Conservation (phyloP, 2,113 vertebrate species). For the Gadus macrocephalus region DNA sequence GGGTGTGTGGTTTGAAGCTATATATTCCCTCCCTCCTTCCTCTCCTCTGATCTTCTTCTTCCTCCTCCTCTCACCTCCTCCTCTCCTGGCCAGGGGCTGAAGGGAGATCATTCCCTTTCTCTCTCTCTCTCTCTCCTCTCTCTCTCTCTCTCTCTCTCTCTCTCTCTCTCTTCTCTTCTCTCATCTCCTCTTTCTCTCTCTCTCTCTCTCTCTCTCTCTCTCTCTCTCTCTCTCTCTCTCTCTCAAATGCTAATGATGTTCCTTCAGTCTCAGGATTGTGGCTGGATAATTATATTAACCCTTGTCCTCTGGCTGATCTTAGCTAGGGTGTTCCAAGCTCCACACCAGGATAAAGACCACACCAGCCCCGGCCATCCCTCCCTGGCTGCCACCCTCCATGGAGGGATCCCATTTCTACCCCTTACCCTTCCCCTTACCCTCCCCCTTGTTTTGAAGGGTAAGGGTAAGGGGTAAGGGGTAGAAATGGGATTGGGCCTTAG, state of each 20-base stretch:
- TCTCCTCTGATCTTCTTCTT: constrained; percentile 18
- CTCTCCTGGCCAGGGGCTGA: constrained; percentile 36
- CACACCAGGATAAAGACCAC: constrained; percentile 33
- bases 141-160: constrained; percentile 11
- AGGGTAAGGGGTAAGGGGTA: too few species aligned
- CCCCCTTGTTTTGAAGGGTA: too few species aligned
- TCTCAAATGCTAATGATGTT: constrained; percentile 64
- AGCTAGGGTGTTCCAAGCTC: constrained; percentile 38
- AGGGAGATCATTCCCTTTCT: constrained; percentile 39
- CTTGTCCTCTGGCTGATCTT: constrained; percentile 66
- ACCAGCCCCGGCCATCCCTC: constrained; percentile 1
- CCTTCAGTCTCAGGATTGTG: constrained; percentile 67
- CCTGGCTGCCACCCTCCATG: constrained; percentile 35
- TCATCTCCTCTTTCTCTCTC: too few species aligned
- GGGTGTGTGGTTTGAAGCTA: constrained; percentile 44
- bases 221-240: too few species aligned
- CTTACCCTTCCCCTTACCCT: too few species aligned
- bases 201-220: too few species aligned
- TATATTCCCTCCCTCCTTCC: constrained; percentile 25
- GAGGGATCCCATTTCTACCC: too few species aligned
- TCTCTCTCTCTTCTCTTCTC: constrained; percentile 15
- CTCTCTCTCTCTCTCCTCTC: background rate
- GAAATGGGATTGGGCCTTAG: constrained; percentile 4
- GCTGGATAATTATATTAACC: constrained; percentile 74
- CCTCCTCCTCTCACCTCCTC: constrained; percentile 23